A percentile compares a stretch with the other conserved stretches of the same genome.
Conservation (phyloP, 2,797 vertebrate species). For the Sebastes taczanowskii region DNA sequence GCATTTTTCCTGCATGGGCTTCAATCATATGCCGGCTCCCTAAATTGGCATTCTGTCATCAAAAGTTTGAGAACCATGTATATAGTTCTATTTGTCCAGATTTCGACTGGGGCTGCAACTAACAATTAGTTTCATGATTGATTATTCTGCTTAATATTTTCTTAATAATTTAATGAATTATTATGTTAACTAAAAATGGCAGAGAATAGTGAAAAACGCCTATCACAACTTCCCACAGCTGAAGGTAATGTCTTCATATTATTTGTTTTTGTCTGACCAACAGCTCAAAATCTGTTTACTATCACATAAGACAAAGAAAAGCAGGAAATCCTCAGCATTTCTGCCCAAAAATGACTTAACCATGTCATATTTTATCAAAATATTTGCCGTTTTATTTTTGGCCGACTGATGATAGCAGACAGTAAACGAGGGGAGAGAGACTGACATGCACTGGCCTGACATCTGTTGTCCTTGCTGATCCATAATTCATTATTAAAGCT, state of each 20-base stretch:
- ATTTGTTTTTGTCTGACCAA: not conserved
- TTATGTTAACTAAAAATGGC: not conserved
- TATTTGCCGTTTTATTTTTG: not conserved
- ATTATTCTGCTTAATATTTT: not conserved
- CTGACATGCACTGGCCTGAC: not conserved
- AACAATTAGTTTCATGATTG: not conserved
- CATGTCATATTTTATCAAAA: not conserved
- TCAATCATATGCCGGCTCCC: not conserved
- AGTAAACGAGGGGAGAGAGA: not conserved
- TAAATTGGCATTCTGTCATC: not conserved
- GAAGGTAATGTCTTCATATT: not conserved
- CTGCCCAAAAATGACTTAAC: not conserved
- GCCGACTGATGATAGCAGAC: not conserved
- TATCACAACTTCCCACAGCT: not conserved
- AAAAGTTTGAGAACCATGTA: not conserved
- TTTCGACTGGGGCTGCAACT: not conserved
- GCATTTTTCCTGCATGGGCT: not conserved
- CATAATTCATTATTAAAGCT: not conserved
- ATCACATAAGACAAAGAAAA: not conserved
- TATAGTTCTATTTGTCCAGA: not conserved
- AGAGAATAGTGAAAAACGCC: not conserved
- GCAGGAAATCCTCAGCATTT: not conserved
- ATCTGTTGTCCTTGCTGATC: not conserved
- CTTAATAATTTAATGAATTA: not conserved
- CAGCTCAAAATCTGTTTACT: not conserved